A percentile compares a stretch with the other conserved stretches of the same genome.
Evolutionary conservation across 2,113 vertebrate species (phyloP).

Genomic region (Xenus cinereus): DNA sequence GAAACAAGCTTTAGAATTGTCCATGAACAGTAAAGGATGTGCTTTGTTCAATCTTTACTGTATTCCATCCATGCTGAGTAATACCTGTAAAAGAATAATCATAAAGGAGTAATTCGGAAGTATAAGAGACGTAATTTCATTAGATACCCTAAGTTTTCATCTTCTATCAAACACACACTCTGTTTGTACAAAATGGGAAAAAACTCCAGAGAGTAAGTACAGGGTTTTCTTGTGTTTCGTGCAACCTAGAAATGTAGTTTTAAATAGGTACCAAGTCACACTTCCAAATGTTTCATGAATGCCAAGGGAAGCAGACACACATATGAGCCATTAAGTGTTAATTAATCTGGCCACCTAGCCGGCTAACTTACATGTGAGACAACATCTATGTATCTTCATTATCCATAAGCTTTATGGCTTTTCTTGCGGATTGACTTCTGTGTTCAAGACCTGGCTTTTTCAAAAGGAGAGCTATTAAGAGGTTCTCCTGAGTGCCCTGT

Average conservation of each 20-base stretch:
- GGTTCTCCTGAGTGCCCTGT: not conserved
- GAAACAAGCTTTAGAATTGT: not conserved
- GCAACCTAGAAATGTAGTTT: not conserved
- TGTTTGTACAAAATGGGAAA: not conserved
- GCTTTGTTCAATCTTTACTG: not conserved
- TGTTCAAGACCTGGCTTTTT: not conserved
- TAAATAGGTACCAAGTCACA: not conserved
- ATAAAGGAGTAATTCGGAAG: not conserved
- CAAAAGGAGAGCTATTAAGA: not conserved
- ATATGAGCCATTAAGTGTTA: not conserved
- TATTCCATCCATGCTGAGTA: not conserved
- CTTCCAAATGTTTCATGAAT: not conserved
- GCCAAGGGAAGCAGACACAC: not conserved
- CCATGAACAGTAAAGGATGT: not conserved
- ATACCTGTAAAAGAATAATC: not conserved
- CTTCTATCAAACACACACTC: fast-evolving
- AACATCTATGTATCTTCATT: not conserved
- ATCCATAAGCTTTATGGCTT: not conserved
- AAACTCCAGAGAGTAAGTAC: not conserved
- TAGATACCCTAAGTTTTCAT: not conserved
- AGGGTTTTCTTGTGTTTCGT: not conserved
- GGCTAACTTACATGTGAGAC: not conserved
- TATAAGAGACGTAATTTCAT: not conserved
- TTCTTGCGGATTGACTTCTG: not conserved
- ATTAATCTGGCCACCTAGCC: not conserved